A percentile compares a stretch with the other conserved stretches of the same genome.
Conservation (phyloP, 2,797 vertebrate genomes). For the Silurus lanzhouensis region DNA sequence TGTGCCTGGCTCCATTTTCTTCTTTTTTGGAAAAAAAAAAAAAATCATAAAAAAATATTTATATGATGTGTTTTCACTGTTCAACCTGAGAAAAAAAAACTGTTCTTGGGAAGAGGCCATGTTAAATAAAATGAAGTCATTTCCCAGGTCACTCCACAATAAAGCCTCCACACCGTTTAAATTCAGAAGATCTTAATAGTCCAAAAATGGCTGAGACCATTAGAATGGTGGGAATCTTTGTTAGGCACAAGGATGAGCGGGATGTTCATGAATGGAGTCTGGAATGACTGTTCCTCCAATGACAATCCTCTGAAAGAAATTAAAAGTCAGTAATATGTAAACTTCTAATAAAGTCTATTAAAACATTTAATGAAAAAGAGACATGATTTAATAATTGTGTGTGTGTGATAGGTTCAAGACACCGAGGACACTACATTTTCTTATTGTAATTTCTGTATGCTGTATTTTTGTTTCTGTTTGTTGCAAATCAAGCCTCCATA, state of each 20-base stretch:
- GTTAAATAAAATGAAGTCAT: background rate
- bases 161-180: background rate
- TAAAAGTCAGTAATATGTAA: background rate
- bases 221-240: background rate
- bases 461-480: background rate
- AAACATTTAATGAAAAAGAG: background rate
- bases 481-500: background rate
- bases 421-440: background rate
- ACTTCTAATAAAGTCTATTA: background rate
- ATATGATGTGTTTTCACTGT: background rate
- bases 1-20: background rate
- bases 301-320: conserved; percentile 38
- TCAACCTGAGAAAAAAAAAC: background rate
- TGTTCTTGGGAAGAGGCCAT: background rate
- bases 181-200: background rate
- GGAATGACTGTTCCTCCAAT: conserved; percentile 42
- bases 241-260: background rate
- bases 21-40: background rate
- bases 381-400: background rate
- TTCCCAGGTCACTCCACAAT: background rate
- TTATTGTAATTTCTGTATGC: background rate
- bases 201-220: background rate
- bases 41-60: background rate
- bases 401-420: background rate
- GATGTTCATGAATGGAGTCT: conserved; percentile 30